phyloP scores from a whole-genome alignment of 2,888 invertebrate genomes.

The Taenaris catops region DNA sequence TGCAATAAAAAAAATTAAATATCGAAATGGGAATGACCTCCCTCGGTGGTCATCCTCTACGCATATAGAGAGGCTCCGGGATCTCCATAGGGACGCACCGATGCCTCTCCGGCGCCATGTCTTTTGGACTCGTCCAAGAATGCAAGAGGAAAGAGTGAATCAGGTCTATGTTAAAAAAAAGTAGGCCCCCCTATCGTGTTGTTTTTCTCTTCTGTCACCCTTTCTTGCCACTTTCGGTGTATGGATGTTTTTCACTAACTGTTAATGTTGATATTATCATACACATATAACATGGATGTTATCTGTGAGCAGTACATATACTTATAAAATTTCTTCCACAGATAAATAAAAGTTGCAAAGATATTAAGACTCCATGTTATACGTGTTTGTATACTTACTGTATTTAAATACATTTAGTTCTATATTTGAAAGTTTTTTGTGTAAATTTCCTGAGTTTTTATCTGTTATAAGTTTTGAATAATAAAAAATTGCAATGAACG shows the following conservation, averaged over 20 bases:
- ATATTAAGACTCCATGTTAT: conserved; percentile 4
- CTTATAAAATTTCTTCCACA: too few relatives aligned
- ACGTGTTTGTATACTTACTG: conserved; percentile 13
- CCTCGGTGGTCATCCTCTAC: too few relatives aligned
- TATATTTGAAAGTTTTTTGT: conserved; percentile 11
- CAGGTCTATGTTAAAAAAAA: too few relatives aligned
- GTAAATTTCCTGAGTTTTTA: conserved; percentile 7
- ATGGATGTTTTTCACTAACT: conserved; percentile 79
- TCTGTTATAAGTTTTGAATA: background rate
- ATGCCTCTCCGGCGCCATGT: too few relatives aligned
- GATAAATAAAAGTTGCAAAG: too few relatives aligned
- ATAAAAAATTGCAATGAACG: too few relatives aligned
- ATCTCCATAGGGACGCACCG: too few relatives aligned
- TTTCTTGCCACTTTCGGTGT: conserved; percentile 75
- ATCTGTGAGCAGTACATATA: background rate
- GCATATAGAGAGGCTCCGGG: too few relatives aligned
- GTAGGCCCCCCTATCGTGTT: conserved; percentile 64
- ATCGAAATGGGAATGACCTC: too few relatives aligned
- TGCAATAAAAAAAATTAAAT: too few relatives aligned
- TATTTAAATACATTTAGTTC: conserved; percentile 20
- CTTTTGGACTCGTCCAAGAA: too few relatives aligned
- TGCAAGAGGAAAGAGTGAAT: too few relatives aligned
- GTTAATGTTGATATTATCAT: conserved; percentile 73
- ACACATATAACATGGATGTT: conserved; percentile 27
- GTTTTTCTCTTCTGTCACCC: conserved; percentile 69